Evolutionary conservation across 1,140 invertebrate genomes (phyloP).

Genomic region (Zeugodacus cucurbitae): DNA sequence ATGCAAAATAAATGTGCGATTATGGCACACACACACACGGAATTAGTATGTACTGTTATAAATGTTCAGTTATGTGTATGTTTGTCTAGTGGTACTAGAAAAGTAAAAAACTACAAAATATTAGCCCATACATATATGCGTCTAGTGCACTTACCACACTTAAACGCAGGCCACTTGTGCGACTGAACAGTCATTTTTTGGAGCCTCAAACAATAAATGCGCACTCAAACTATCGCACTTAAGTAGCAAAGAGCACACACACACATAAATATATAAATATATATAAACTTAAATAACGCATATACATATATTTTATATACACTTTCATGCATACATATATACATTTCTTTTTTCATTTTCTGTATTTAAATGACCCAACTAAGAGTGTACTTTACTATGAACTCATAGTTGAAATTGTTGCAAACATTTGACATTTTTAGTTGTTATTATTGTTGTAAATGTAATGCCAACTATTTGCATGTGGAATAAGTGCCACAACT

Average conservation of each 20-base stretch:
- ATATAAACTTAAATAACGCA: background rate
- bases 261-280: background rate
- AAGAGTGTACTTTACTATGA: background rate
- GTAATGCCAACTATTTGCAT: conserved; percentile 11
- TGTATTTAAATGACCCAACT: background rate
- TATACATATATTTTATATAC: background rate
- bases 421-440: no score
- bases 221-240: background rate
- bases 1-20: conserved; percentile 9
- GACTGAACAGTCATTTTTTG: background rate
- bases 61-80: background rate
- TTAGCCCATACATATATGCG: background rate
- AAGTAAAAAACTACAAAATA: background rate
- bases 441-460: conserved; percentile 7
- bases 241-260: background rate
- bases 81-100: background rate
- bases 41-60: background rate
- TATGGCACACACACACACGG: background rate
- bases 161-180: conserved; percentile 8
- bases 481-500: background rate
- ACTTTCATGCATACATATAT: background rate
- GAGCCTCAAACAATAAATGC: background rate
- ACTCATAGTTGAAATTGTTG: no score
- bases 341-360: no score
- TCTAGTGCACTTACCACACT: background rate